Evolutionary conservation across 2,888 invertebrate species (phyloP), one percentile per base, ranked within the genome.

Genomic region (Tipula lateralis): DNA sequence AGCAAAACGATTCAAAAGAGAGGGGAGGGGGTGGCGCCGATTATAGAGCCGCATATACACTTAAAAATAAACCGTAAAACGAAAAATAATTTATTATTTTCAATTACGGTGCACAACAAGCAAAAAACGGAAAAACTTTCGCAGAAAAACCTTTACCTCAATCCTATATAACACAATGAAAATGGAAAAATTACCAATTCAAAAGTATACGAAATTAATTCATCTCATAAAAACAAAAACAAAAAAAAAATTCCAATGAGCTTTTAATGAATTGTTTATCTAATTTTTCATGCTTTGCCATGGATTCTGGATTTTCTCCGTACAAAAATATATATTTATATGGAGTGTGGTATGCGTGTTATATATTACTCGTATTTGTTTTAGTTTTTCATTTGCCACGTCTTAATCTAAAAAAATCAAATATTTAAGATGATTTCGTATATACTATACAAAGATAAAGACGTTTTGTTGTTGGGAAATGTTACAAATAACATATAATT

Each of bases 221-320:
- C 66, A 24, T 66, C 9, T 66, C 66, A 66, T 66, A 66, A 66
- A 66, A 66, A 24, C 1, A 24, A 66, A 44, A 16, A 44, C n/a
- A n/a, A 50, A 44, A 16, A 50, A 50, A 6, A 36, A 36, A 12
- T 36, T 24, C 16, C 24, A 66, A 66, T 66, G 66, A 66, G 66
- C 66, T 66, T 66, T 66, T 24, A 66, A 66, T 66, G 66, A 66
- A 66, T 66, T 66, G 66, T 66, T 66, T 66, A 66, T 66, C 66
- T 66, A 19, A 66, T 66, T 66, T 66, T 66, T 66, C 66, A 66
- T 66, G 66, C 7, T 66, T 12, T 66, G 24, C 66, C 12, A 66
- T 66, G 66, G 66, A 9, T 66, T 66, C 24, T 1, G 66, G 1
- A 24, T 66, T 24, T 24, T 66, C 66, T 7, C 24, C 44, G 16